Evolutionary conservation across 2,888 invertebrate species (phyloP).

Genomic region (Spisula solida): DNA sequence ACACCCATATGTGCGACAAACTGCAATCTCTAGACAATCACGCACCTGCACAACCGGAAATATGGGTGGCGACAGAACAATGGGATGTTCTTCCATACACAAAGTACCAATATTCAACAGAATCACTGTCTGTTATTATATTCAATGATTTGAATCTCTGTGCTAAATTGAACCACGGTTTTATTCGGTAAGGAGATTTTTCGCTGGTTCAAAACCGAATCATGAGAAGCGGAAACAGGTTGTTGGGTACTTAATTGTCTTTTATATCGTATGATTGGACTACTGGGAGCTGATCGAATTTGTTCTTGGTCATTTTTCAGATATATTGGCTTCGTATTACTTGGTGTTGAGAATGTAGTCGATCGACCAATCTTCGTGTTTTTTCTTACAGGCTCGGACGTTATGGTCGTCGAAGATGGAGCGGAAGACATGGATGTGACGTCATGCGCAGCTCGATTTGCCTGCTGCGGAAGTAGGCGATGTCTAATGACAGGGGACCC

Average conservation of each 20-base stretch:
- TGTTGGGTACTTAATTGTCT: constrained; percentile 22
- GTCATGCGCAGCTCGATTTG: neutral
- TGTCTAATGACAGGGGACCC: constrained; percentile 26
- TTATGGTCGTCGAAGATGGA: neutral
- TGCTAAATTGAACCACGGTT: constrained; percentile 43
- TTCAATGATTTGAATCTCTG: constrained; percentile 50
- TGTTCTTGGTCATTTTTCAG: constrained; percentile 13
- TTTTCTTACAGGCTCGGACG: neutral
- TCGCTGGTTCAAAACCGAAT: constrained; percentile 8
- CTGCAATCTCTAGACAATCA: too few species aligned
- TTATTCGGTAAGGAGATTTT: constrained; percentile 45
- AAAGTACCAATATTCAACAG: neutral
- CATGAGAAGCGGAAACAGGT: constrained; percentile 1
- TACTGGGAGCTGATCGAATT: constrained; percentile 36
- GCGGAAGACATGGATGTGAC: neutral
- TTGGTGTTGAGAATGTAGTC: constrained; percentile 2
- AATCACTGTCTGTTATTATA: constrained; percentile 19
- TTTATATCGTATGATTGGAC: constrained; percentile 40
- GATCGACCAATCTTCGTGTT: constrained; percentile 2
- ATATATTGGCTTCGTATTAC: neutral
- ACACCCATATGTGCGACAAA: neutral
- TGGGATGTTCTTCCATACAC: neutral
- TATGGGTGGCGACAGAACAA: too few species aligned
- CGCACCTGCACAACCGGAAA: too few species aligned
- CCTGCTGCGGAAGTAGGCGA: neutral